phyloP scores from a whole-genome alignment of 2,797 vertebrate genomes.

The Echiichthys vipera region DNA sequence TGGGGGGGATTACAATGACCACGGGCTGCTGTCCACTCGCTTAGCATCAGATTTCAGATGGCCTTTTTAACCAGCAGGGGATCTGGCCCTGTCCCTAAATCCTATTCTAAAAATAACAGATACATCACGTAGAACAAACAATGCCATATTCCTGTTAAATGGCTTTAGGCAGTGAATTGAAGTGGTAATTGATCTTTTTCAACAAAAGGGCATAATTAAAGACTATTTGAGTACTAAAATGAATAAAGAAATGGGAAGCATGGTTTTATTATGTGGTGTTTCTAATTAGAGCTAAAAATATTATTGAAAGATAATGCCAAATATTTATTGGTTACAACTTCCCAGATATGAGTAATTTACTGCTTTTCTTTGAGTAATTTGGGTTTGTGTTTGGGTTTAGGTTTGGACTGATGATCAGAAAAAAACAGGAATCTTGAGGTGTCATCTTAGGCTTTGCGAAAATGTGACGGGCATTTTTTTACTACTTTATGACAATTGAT shows the following conservation, averaged over 20 bases:
- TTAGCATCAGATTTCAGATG: constrained; percentile 67
- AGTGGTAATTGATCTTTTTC: neutral
- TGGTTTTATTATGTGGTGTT: neutral
- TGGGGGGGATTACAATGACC: constrained; percentile 64
- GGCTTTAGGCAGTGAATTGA: neutral
- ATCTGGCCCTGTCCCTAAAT: constrained; percentile 14
- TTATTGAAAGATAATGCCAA: too few species aligned
- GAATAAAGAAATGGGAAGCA: neutral
- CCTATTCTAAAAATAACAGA: constrained; percentile 40
- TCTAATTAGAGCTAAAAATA: neutral
- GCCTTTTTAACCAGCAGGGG: constrained; percentile 56
- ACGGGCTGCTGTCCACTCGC: constrained; percentile 50
- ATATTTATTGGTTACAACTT: neutral
- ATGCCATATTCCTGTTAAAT: neutral
- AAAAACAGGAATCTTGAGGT: neutral
- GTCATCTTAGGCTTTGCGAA: neutral
- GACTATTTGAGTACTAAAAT: neutral
- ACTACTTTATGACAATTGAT: neutral
- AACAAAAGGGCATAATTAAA: neutral
- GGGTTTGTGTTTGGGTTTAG: neutral
- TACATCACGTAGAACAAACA: constrained; percentile 2
- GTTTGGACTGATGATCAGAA: neutral
- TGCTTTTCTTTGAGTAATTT: neutral
- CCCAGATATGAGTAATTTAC: neutral
- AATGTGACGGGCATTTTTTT: neutral